Evolutionary conservation across 2,888 invertebrate genomes (phyloP), one percentile per base, ranked within the genome.

Genomic region (Drymonia ruficornis): DNA sequence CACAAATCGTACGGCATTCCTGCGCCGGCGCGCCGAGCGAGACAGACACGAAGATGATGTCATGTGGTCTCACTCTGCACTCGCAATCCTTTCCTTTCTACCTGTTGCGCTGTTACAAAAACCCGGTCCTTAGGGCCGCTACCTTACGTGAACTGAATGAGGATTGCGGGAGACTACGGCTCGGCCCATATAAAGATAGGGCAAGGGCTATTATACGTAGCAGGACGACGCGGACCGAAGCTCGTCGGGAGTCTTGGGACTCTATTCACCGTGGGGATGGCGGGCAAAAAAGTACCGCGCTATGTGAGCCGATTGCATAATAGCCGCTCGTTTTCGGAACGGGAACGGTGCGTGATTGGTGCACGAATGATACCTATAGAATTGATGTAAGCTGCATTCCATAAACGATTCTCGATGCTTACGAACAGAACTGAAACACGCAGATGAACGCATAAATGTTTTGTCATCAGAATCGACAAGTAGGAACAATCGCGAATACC

Each of bases 41-140:
- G 89, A 84, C 80, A 67, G 73, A 71, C 64, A 77, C 73, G 77
- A 69, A 70, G 70, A 74, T 80, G 81, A 78, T 79, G 71, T 78
- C 74, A 64, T 71, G 73, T 74, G 65, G 63, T 89, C 88, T 82
- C 89, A 65, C 81, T 89, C 87, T 73, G 59, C 74, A 71, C 86
- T 87, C 87, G 89, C 91, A 91, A 92, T 91, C 92, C 91, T 91
- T 91, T 91, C 90, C 87, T 89, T 90, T 91, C 91, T 92, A 92
- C 92, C 92, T 92, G 92, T 91, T 90, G 91, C 90, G 86, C 86
- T 88, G 90, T 90, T 87, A 91, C 89, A 91, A 91, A 91, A 91
- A 91, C 90, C 92, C 88, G 91, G 85, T 91, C 90, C 92, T 86
- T 87, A 86, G 87, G 89, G 92, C 92, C 91, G 92, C 92, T 91